Percentiles rank a stretch among this genome's conserved stretches.
Evolutionary conservation across 2,113 vertebrate species (phyloP).

Genomic region (Mormyrus lacerda): DNA sequence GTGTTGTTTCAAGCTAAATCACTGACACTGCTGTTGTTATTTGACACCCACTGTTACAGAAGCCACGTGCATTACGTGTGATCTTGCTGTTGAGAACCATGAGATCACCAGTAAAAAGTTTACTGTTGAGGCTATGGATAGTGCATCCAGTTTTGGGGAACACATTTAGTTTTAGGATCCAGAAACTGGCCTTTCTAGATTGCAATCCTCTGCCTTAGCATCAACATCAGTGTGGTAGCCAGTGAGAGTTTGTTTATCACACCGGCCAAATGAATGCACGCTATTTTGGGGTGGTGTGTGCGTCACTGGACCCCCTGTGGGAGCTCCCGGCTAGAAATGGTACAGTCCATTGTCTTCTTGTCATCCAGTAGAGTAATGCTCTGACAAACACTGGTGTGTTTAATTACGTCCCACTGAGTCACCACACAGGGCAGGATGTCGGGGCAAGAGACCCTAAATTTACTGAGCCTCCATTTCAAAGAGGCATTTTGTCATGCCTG

Average conservation of each 20-base stretch:
- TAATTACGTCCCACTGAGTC: conserved; percentile 3
- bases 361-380: neutral
- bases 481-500: neutral
- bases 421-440: neutral
- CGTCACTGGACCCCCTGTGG: conserved; percentile 5
- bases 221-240: neutral
- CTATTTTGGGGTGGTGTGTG: conserved; percentile 10
- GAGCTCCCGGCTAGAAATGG: neutral
- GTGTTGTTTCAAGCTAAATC: neutral
- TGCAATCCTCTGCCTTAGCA: neutral
- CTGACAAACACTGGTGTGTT: neutral
- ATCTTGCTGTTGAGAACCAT: neutral
- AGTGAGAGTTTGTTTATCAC: neutral
- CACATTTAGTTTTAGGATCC: neutral
- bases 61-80: neutral
- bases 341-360: conserved; percentile 3
- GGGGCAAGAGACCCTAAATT: neutral
- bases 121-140: neutral
- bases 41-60: neutral
- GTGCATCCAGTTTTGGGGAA: neutral
- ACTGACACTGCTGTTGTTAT: neutral
- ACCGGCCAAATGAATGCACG: neutral
- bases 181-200: neutral
- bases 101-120: neutral
- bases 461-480: neutral